These are phyloP conservation scores for Odontesthes bonariensis DNA, from an alignment of 2,113 vertebrate genomes.

Conservation along the genomic window DNA sequence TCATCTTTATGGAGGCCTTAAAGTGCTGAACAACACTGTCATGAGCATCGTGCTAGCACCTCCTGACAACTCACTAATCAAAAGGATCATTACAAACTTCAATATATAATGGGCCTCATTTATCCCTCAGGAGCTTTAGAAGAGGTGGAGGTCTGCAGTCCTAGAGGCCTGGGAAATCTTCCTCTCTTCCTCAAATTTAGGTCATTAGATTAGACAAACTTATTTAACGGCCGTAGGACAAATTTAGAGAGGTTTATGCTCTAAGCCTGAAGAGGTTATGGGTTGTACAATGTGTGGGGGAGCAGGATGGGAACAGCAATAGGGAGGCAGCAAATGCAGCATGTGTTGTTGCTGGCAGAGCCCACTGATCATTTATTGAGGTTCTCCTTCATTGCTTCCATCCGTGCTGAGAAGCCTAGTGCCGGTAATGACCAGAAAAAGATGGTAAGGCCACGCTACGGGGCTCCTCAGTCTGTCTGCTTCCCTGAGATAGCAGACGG, in stretches of 20 bases:
- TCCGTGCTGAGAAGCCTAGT: constrained; percentile 62
- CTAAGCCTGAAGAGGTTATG: constrained; percentile 44
- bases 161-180: constrained; percentile 36
- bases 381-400: constrained; percentile 74
- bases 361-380: constrained; percentile 76
- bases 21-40: constrained; percentile 69
- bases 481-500: constrained; percentile 66
- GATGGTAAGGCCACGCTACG: constrained; percentile 67
- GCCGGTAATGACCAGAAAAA: constrained; percentile 72
- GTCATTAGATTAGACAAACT: constrained; percentile 65
- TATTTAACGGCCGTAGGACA: constrained; percentile 45
- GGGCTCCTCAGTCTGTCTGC: constrained; percentile 64
- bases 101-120: constrained; percentile 67
- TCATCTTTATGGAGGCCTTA: constrained; percentile 74
- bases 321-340: constrained; percentile 55
- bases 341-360: constrained; percentile 59
- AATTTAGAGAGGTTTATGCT: constrained; percentile 47
- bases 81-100: constrained; percentile 76
- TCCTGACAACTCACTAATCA: constrained; percentile 79
- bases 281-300: constrained; percentile 46
- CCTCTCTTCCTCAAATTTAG: constrained; percentile 59
- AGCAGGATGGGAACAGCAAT: constrained; percentile 51
- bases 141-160: constrained; percentile 60
- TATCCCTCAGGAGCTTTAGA: constrained; percentile 55
- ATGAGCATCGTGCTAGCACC: constrained; percentile 58